Base-by-base conservation (phyloP, 2,888 invertebrate genomes). In the Lingula anatina region DNA sequence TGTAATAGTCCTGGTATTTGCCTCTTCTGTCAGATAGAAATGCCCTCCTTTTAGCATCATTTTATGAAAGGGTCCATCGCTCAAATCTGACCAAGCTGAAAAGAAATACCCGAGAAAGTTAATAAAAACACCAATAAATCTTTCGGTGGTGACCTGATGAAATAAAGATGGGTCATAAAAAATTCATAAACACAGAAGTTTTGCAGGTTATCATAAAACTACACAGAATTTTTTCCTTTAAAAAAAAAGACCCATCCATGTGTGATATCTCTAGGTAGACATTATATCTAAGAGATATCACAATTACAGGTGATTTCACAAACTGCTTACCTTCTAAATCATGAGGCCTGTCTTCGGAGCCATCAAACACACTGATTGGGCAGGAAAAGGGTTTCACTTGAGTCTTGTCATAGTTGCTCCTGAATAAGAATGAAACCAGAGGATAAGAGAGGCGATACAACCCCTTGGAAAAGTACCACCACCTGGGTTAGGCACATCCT, bases 21-120 rank as follows among this genome's bases (percentile, higher is more conserved):
- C 43, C 18, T 45, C 44, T 15, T 64, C 62, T 46, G 65, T 65
- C 9, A 68, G 50, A 51, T 63, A 68, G 47, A 70, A 70, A 57
- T 70, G 70, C 24, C 64, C 65, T 7, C 70, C 70, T 20, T 61
- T 57, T 37, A 68, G 39, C 36, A 48, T 58, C 9, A 47, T 54
- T n/a, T 60, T 47, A 15, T 49, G 25, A 46, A 60, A 62, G 1
- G 42, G 38, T 18, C 63, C 65, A 3, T 52, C 54, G 1, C 66
- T 64, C 15, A 67, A 45, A n/a, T 64, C 59, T 23, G 46, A 54
- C 68, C 68, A 68, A 4, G 51, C 66, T 68, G 60, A 42, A 61
- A 59, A 51, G 18, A 41, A 42, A 50, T 18, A 37, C n/a, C 1
- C 4, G 18, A 18, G 25, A 38, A 36, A 37, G 9, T n/a, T 38